phyloP scores from a whole-genome alignment of 1,140 invertebrate genomes.

The Lasaia peninsularis region DNA sequence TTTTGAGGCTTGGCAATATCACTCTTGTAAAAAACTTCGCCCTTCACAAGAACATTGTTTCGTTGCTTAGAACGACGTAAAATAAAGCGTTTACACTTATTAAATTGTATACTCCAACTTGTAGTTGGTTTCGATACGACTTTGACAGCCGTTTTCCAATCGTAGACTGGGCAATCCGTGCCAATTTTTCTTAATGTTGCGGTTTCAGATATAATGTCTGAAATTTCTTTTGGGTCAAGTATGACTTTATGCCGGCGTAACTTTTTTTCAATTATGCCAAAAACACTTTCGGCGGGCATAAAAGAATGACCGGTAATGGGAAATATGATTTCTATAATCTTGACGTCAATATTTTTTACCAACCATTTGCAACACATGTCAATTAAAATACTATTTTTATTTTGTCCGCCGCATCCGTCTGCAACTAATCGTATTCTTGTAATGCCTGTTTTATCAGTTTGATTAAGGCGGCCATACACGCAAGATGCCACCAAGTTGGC shows the following conservation, averaged over 20 bases:
- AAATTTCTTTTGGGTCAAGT: constrained; percentile 24
- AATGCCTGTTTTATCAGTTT: constrained; percentile 16
- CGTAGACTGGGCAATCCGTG: not conserved
- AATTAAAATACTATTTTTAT: constrained; percentile 36
- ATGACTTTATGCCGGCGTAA: constrained; percentile 27
- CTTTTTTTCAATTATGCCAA: constrained; percentile 25
- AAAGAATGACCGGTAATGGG: constrained; percentile 33
- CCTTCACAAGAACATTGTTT: constrained; percentile 20
- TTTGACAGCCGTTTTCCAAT: constrained; percentile 16
- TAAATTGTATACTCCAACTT: constrained; percentile 15
- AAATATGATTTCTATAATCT: constrained; percentile 32
- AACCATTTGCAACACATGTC: constrained; percentile 28
- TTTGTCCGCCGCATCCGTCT: constrained; percentile 38
- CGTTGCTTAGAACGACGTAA: constrained; percentile 15
- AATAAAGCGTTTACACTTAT: constrained; percentile 26
- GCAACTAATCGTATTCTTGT: constrained; percentile 28
- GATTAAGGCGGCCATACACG: constrained; percentile 23
- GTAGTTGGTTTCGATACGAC: constrained; percentile 18
- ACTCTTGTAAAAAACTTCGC: constrained; percentile 22
- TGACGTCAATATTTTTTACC: constrained; percentile 8
- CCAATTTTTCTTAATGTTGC: constrained; percentile 14
- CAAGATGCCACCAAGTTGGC: constrained; percentile 29
- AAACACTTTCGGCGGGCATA: constrained; percentile 31
- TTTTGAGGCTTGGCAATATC: constrained; percentile 20
- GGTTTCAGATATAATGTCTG: constrained; percentile 16